These are phyloP conservation scores for Oscheius onirici DNA, from an alignment of 2,888 invertebrate species.

Conservation along the genomic window DNA sequence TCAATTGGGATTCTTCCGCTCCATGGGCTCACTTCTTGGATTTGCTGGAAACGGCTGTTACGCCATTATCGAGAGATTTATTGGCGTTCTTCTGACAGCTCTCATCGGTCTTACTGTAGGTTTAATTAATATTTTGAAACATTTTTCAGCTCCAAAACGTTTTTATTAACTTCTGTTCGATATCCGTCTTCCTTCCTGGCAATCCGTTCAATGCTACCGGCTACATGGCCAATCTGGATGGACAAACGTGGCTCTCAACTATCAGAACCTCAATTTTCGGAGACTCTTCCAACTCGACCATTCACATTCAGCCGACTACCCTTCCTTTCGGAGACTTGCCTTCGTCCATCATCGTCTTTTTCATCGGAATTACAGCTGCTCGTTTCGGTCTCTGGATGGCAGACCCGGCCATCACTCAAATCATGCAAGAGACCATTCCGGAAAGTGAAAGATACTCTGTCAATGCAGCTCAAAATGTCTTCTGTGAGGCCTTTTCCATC, in stretches of 20 bases:
- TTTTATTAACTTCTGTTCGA: slow-evolving; percentile 55
- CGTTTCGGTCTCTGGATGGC: slow-evolving; percentile 65
- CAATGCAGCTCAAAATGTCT: slow-evolving; percentile 54
- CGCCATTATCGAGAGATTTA: slow-evolving; percentile 37
- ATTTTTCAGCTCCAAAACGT: slow-evolving; percentile 64
- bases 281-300: neutral
- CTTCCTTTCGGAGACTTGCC: slow-evolving; percentile 33
- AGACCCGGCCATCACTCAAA: slow-evolving; percentile 63
- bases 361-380: slow-evolving; percentile 64
- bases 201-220: slow-evolving; percentile 58
- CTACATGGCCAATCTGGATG: slow-evolving; percentile 34
- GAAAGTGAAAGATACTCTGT: slow-evolving; percentile 60
- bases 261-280: slow-evolving; percentile 13
- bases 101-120: slow-evolving; percentile 57
- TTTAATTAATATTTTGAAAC: too few species aligned
- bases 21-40: slow-evolving; percentile 53
- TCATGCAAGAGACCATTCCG: slow-evolving; percentile 63
- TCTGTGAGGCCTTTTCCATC: slow-evolving; percentile 62
- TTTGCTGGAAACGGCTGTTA: slow-evolving; percentile 51
- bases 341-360: slow-evolving; percentile 59
- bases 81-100: slow-evolving; percentile 59
- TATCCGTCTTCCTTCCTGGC: slow-evolving; percentile 61
- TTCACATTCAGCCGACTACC: neutral
- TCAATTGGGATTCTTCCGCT: slow-evolving; percentile 54
- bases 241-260: slow-evolving; percentile 14